Percentiles rank a stretch among this genome's conserved stretches.
Evolutionary conservation across 2,888 invertebrate species (phyloP).

Genomic region (Minunthozetes semirufus): DNA sequence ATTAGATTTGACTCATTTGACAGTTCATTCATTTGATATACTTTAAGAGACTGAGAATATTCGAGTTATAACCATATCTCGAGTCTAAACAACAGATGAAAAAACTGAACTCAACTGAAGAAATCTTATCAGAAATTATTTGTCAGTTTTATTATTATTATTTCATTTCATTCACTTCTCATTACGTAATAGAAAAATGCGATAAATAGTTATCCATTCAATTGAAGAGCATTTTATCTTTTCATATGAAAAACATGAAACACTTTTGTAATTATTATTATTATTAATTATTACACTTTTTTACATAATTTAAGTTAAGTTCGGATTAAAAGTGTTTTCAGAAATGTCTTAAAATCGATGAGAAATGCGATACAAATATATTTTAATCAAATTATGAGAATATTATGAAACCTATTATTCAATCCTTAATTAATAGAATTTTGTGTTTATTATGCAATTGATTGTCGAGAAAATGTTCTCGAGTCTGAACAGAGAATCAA

Average conservation of each 20-base stretch:
- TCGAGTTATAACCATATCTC: neutral
- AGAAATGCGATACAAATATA: too few species aligned
- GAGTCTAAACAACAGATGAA: neutral
- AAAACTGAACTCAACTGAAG: neutral
- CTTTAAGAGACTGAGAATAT: neutral
- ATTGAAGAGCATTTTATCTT: neutral
- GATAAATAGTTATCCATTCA: neutral
- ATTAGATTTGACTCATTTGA: too few species aligned
- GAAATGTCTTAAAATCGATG: too few species aligned
- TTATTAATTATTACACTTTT: neutral
- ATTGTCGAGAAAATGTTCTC: too few species aligned
- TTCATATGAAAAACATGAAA: neutral
- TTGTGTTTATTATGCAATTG: too few species aligned
- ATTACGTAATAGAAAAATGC: neutral
- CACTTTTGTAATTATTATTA: neutral
- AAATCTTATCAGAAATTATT: neutral
- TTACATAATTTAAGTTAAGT: neutral
- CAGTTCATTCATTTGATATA: too few species aligned
- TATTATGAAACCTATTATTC: too few species aligned
- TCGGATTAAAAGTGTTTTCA: neutral
- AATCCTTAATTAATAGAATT: too few species aligned
- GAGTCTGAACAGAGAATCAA: too few species aligned
- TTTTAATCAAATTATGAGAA: too few species aligned
- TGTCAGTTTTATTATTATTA: slow-evolving; percentile 18
- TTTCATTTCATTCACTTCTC: neutral